Evolutionary conservation across 2,888 invertebrate genomes (phyloP).

Genomic region (Cephalotes varians): DNA sequence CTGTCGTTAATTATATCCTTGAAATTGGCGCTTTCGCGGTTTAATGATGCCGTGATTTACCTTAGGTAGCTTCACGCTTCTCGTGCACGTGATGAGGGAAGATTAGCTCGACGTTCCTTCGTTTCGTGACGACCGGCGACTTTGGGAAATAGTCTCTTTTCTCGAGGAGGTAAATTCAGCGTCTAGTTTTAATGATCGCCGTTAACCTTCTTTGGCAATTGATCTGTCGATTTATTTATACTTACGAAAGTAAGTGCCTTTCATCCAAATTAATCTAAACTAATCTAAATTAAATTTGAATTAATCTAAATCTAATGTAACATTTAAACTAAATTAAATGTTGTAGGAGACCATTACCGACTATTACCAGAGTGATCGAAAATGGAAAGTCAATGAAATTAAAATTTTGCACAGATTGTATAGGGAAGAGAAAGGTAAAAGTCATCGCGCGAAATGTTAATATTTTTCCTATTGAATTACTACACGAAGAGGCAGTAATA

Average conservation of each 20-base stretch:
- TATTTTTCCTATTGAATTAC: constrained; percentile 15
- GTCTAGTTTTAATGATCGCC: not conserved
- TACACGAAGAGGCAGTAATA: constrained; percentile 4
- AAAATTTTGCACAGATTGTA: not conserved
- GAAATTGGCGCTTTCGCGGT: constrained; percentile 42
- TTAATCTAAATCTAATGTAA: not conserved
- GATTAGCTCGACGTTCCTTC: constrained; percentile 25
- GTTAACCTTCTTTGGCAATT: not conserved
- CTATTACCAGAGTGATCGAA: not conserved
- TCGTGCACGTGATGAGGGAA: constrained; percentile 32
- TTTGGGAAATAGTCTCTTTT: constrained; percentile 16
- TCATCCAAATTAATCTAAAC: not conserved
- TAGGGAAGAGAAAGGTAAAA: constrained; percentile 13
- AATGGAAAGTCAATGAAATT: not conserved
- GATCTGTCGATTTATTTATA: not conserved
- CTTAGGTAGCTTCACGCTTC: constrained; percentile 14
- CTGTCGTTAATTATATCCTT: constrained; percentile 50
- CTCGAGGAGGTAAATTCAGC: not conserved
- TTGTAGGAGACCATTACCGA: no score
- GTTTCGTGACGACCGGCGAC: constrained; percentile 32
- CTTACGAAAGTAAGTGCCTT: not conserved
- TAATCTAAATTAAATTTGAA: not conserved
- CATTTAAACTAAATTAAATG: not conserved
- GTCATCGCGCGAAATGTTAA: constrained; percentile 26
- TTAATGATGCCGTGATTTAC: constrained; percentile 38